Evolutionary conservation across 2,888 invertebrate genomes (phyloP).

Genomic region (Phortica okadai): DNA sequence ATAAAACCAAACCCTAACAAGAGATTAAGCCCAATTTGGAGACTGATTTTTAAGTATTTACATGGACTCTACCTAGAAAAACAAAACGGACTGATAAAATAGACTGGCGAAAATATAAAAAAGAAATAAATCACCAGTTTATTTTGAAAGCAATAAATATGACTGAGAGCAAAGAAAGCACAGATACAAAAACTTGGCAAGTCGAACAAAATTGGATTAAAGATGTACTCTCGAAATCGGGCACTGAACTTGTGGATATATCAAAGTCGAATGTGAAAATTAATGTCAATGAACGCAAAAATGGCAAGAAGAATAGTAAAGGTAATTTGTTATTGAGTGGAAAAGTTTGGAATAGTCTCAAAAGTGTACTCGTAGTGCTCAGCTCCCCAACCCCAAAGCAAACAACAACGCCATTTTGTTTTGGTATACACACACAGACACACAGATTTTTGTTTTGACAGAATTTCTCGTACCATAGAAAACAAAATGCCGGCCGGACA

Average conservation of each 20-base stretch:
- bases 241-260: slow-evolving; percentile 74
- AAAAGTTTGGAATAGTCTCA: slow-evolving; percentile 27
- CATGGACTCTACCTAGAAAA: slow-evolving; percentile 31
- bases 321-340: slow-evolving; percentile 54
- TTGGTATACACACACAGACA: slow-evolving; percentile 54
- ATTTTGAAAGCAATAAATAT: slow-evolving; percentile 45
- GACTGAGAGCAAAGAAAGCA: slow-evolving; percentile 66
- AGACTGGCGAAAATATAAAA: background rate
- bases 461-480: background rate
- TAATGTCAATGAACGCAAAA: slow-evolving; percentile 51
- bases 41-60: slow-evolving; percentile 31
- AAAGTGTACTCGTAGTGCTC: background rate
- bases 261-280: slow-evolving; percentile 64
- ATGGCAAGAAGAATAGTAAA: slow-evolving; percentile 61
- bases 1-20: background rate
- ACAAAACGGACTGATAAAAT: slow-evolving; percentile 22
- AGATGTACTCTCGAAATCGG: slow-evolving; percentile 77
- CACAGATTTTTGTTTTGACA: slow-evolving; percentile 13
- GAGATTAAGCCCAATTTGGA: slow-evolving; percentile 23
- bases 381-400: background rate
- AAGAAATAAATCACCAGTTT: background rate
- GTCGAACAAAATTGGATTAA: slow-evolving; percentile 78
- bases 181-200: slow-evolving; percentile 63
- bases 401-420: slow-evolving; percentile 65
- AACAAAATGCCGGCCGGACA: slow-evolving; percentile 50